Base-by-base conservation (phyloP, 2,888 invertebrate genomes). In the Drosophila cyrtoloma region DNA sequence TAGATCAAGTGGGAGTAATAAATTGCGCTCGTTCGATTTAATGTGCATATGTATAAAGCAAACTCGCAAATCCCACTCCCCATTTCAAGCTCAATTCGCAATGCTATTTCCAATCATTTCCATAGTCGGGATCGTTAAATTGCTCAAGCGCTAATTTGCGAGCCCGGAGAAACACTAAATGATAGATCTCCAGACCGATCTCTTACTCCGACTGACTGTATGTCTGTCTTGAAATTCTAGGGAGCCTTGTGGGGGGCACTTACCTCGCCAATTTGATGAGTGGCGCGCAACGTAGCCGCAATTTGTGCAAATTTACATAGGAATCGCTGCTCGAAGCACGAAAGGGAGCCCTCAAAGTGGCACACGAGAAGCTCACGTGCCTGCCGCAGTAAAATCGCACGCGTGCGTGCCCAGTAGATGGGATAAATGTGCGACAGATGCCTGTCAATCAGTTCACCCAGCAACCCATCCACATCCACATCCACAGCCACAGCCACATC, bases 351-450 rank as follows among this genome's bases (percentile, higher is more conserved):
- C 79, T 94, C 95, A 93, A 95, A 96, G 82, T 95, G 95, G 91
- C 95, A 95, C 61, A 95, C 95, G 83, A 96, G 94, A 73, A 96
- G 94, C 93, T 96, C 95, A 86, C 96, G 94, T 63, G 96, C 96
- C 93, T 96, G 96, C 65, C 96, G 94, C 83, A 96, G 94, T 91
- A 96, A 94, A 89, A 95, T 94, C 89, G 94, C 94, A 86, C 94
- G 94, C 70, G 95, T 94, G 87, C 94, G 93, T 77, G 94, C 94
- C 79, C 82, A 90, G 91, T 95, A 95, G 90, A 95, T 94, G 76
- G 95, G 94, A 93, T 96, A 96, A 91, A 96, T 94, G 80, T 94
- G 94, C 60, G 95, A 95, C 86, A 96, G 94, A 93, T 95, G 95
- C 89, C 93, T 94, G 89, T 96, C 95, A 82, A 96, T 95, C 85